phyloP scores from a whole-genome alignment of 2,113 vertebrate species.

The Struthio camelus region DNA sequence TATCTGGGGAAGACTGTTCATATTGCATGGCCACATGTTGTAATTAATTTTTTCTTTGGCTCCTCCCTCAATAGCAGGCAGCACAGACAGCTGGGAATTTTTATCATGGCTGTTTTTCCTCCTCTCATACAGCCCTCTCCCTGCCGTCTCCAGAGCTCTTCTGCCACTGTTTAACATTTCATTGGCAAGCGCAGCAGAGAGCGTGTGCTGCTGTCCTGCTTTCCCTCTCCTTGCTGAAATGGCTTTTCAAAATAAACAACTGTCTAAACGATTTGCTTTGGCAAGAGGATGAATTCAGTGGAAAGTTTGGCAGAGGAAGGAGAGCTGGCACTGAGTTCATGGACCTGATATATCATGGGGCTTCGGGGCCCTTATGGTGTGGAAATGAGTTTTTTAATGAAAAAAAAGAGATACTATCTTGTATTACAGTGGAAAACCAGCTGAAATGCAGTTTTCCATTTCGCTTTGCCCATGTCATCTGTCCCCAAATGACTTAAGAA shows the following conservation, averaged over 20 bases:
- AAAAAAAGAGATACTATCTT: constrained; percentile 38
- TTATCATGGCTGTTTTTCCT: constrained; percentile 41
- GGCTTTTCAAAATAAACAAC: constrained; percentile 70
- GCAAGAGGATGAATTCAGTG: constrained; percentile 61
- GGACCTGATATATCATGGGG: constrained; percentile 61
- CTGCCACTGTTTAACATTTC: constrained; percentile 66
- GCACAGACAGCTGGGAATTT: constrained; percentile 18
- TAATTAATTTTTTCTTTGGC: neutral
- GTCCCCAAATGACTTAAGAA: constrained; percentile 58
- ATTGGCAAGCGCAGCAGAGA: constrained; percentile 14
- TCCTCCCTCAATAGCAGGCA: neutral
- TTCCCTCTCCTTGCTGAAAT: constrained; percentile 60
- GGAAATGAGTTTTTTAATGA: constrained; percentile 51
- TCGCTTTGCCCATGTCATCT: constrained; percentile 36
- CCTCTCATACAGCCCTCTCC: neutral
- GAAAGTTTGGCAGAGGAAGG: constrained; percentile 65
- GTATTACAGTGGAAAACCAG: constrained; percentile 37
- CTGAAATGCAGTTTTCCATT: constrained; percentile 39
- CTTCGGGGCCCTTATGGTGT: constrained; percentile 33
- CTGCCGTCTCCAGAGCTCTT: constrained; percentile 11
- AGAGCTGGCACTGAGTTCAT: constrained; percentile 35
- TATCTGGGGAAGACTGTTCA: neutral
- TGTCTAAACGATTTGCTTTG: constrained; percentile 73
- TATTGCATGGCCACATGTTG: neutral
- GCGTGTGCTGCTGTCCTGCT: constrained; percentile 39